A percentile compares a stretch with the other conserved stretches of the same genome.
These are phyloP conservation scores for Exocentrus adspersus DNA, from an alignment of 2,888 invertebrate species.

Conservation along the genomic window DNA sequence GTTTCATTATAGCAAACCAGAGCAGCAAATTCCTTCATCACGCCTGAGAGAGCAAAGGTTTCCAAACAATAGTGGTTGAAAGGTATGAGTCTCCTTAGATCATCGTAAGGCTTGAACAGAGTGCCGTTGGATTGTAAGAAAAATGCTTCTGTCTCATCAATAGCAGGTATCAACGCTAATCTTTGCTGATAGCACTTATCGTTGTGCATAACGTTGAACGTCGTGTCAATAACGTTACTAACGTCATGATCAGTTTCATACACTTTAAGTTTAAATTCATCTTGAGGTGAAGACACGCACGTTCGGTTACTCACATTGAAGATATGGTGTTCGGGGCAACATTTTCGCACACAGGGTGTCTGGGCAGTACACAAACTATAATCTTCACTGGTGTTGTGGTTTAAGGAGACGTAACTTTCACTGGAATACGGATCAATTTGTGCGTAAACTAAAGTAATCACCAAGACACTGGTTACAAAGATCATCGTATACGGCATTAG, in stretches of 20 bases:
- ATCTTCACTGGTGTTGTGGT: constrained; percentile 34
- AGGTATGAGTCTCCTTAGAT: constrained; percentile 19
- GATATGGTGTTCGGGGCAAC: constrained; percentile 42
- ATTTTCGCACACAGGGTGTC: constrained; percentile 41
- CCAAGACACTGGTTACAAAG: not conserved
- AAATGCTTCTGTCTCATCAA: constrained; percentile 28
- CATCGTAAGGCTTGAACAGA: constrained; percentile 37
- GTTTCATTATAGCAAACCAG: constrained; percentile 32
- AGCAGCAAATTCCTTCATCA: constrained; percentile 25
- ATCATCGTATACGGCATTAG: not conserved
- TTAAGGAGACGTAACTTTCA: constrained; percentile 9
- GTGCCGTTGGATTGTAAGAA: constrained; percentile 43
- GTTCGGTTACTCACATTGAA: constrained; percentile 29
- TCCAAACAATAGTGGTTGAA: constrained; percentile 42
- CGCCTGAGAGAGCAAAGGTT: constrained; percentile 8
- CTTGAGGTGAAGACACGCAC: constrained; percentile 28
- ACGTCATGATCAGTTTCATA: constrained; percentile 34
- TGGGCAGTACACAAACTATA: constrained; percentile 23
- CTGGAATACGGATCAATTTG: not conserved
- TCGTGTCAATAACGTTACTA: constrained; percentile 17
- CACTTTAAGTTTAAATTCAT: constrained; percentile 33
- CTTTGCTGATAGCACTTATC: constrained; percentile 30
- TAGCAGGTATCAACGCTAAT: constrained; percentile 31
- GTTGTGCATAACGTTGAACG: constrained; percentile 39
- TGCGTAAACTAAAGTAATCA: not conserved